These are phyloP conservation scores for Nephila pilipes DNA, from an alignment of 1,140 invertebrate species.

Conservation along the genomic window DNA sequence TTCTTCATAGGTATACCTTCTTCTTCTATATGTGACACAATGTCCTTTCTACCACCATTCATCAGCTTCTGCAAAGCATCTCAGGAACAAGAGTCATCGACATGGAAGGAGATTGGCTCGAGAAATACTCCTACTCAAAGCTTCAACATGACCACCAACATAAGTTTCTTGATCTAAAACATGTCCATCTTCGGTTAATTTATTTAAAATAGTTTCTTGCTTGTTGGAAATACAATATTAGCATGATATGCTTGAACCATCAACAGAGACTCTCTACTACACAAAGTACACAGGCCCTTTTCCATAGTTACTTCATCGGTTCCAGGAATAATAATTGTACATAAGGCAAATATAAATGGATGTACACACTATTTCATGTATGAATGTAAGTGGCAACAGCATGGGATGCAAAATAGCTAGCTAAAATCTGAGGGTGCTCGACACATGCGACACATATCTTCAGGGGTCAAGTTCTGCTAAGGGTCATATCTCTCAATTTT, in stretches of 20 bases:
- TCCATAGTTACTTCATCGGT: constrained; percentile 97
- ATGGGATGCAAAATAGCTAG: constrained; percentile 99
- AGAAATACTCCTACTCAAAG: constrained; percentile 98
- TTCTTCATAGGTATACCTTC: constrained; percentile 91
- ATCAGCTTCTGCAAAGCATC: constrained; percentile 92
- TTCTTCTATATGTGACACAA: constrained; percentile 93
- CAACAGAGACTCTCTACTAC: constrained; percentile 96
- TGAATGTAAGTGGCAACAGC: constrained; percentile 98
- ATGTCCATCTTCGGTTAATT: constrained; percentile 95
- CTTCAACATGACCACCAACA: constrained; percentile 99
- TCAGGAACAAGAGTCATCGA: constrained; percentile 88
- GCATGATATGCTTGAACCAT: constrained; percentile 99
- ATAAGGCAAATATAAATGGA: constrained; percentile 99
- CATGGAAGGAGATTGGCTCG: constrained; percentile 97
- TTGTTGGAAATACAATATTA: constrained; percentile 99
- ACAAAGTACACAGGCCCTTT: constrained; percentile 99
- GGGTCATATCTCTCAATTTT: constrained; percentile 98
- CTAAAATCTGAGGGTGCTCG: constrained; percentile 95
- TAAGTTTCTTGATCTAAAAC: constrained; percentile 98
- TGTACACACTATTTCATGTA: constrained; percentile 99
- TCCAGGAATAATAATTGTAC: constrained; percentile 99
- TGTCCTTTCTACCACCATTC: constrained; percentile 89
- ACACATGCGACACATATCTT: constrained; percentile 98
- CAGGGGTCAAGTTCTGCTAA: constrained; percentile 98
- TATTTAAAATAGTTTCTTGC: constrained; percentile 92